Conservation (phyloP, 2,888 invertebrate genomes). For the Tortricodes alternella region DNA sequence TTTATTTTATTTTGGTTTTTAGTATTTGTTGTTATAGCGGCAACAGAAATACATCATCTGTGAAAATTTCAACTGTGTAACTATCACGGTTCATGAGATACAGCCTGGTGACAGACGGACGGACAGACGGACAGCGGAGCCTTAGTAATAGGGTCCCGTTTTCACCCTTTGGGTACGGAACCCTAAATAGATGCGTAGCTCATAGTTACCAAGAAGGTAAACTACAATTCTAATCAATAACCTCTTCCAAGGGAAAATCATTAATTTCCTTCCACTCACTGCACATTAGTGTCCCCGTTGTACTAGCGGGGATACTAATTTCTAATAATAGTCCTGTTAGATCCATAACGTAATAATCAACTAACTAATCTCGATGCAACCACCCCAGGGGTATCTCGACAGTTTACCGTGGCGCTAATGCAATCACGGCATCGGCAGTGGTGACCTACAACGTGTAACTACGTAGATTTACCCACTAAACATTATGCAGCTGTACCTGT, state of each 20-base stretch:
- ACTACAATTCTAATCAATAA: neutral
- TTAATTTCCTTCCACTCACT: neutral
- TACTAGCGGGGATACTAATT: neutral
- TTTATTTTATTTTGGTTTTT: too few relatives aligned
- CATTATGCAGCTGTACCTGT: neutral
- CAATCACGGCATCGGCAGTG: conserved; percentile 36
- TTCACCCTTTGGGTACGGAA: too few relatives aligned
- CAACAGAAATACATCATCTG: too few relatives aligned
- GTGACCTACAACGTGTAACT: conserved; percentile 10
- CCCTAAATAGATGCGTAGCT: too few relatives aligned
- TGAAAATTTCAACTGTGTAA: too few relatives aligned
- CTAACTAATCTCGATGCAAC: conserved; percentile 10
- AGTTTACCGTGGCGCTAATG: conserved; percentile 5
- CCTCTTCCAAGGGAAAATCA: neutral
- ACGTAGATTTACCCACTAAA: neutral
- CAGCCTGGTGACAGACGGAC: too few relatives aligned
- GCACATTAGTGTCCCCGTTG: neutral
- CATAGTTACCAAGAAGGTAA: too few relatives aligned
- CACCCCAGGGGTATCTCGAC: neutral
- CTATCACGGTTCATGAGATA: too few relatives aligned
- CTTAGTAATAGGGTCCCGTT: too few relatives aligned
- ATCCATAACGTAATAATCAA: neutral
- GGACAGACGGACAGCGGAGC: too few relatives aligned
- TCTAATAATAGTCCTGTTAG: neutral
- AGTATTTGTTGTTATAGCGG: too few relatives aligned